Evolutionary conservation across 1,140 invertebrate genomes (phyloP).

Genomic region (Mercenaria mercenaria): DNA sequence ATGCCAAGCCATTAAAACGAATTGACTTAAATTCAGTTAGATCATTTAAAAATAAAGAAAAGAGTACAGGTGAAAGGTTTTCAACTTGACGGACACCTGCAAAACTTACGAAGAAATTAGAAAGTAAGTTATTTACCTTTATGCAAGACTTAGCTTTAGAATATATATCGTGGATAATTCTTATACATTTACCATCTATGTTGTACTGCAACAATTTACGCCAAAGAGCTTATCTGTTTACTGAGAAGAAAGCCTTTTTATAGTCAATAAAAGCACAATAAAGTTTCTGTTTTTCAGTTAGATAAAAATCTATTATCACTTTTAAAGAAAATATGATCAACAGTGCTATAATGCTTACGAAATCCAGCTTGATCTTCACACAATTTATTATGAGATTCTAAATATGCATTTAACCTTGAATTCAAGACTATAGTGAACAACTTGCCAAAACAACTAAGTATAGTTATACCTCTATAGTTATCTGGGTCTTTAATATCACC

Average conservation of each 20-base stretch:
- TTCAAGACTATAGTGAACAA: no score
- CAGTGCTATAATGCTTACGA: no score
- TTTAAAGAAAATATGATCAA: background rate
- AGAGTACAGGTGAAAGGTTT: background rate
- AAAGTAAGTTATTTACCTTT: background rate
- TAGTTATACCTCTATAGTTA: no score
- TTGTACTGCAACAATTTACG: background rate
- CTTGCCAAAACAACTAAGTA: no score
- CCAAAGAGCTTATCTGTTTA: background rate
- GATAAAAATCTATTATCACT: background rate
- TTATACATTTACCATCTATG: background rate
- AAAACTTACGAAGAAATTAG: no score
- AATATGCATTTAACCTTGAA: no score
- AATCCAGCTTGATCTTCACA: background rate
- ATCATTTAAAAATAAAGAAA: no score
- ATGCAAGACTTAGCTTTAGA: background rate
- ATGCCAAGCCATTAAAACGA: no score
- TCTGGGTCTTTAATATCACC: no score
- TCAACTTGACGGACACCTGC: background rate
- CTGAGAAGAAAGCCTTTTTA: background rate
- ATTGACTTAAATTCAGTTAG: no score
- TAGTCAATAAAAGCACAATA: no score
- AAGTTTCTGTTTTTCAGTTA: background rate
- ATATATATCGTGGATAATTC: background rate
- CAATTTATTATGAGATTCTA: background rate